Percentiles rank a stretch among this genome's conserved stretches.
Conservation (phyloP, 2,888 invertebrate species). For the Pristionchus japonicus region DNA sequence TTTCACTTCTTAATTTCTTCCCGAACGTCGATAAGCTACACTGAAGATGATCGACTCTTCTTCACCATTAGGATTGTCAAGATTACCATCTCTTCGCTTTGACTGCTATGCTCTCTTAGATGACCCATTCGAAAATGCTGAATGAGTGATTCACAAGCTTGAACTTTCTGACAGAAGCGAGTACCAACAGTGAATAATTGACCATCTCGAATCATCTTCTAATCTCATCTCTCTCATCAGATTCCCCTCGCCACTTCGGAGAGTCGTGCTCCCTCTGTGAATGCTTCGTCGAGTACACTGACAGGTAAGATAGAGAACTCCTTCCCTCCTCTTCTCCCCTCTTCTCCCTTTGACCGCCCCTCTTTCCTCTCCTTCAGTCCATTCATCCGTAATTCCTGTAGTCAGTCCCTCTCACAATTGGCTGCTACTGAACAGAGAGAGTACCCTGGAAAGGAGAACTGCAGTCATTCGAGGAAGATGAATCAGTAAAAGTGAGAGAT, state of each 20-base stretch:
- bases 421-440: neutral
- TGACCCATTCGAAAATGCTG: too few relatives aligned
- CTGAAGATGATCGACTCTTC: too few relatives aligned
- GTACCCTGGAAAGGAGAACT: neutral
- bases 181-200: too few relatives aligned
- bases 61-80: too few relatives aligned
- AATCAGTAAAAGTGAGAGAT: neutral
- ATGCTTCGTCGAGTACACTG: slow-evolving; percentile 73
- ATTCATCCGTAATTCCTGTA: slow-evolving; percentile 34
- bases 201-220: too few relatives aligned
- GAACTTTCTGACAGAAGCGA: too few relatives aligned
- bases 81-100: too few relatives aligned
- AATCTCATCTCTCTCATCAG: too few relatives aligned
- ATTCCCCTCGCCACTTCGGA: slow-evolving; percentile 63
- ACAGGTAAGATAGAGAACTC: slow-evolving; percentile 54
- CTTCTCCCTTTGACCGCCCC: neutral
- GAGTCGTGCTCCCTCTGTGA: slow-evolving; percentile 70
- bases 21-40: too few relatives aligned
- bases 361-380: neutral
- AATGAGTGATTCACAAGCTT: too few relatives aligned
- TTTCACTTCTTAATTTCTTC: neutral
- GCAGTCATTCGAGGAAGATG: neutral
- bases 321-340: neutral
- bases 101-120: too few relatives aligned
- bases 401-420: neutral